phyloP scores from a whole-genome alignment of 1,140 invertebrate genomes.

The Brachionus calyciflorus region DNA sequence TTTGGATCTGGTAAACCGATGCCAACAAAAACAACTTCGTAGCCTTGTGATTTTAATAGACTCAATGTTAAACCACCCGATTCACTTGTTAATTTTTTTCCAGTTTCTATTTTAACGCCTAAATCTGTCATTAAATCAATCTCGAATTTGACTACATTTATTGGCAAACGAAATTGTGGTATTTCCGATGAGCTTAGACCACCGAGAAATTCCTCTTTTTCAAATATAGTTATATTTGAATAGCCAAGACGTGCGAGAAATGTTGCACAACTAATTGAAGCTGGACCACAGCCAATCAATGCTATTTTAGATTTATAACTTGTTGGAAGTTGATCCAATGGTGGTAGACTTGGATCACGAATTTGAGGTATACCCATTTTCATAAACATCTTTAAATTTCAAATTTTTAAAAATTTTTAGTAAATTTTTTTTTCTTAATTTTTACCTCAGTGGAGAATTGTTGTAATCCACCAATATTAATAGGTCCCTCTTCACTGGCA shows the following conservation, averaged over 20 bases:
- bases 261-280: slow-evolving; percentile 92
- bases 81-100: slow-evolving; percentile 35
- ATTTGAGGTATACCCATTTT: slow-evolving; percentile 86
- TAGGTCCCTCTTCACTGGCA: slow-evolving; percentile 90
- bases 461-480: slow-evolving; percentile 96
- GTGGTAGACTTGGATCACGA: slow-evolving; percentile 67
- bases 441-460: slow-evolving; percentile 90
- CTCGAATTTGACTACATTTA: slow-evolving; percentile 87
- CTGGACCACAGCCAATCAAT: slow-evolving; percentile 87
- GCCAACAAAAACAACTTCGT: slow-evolving; percentile 82
- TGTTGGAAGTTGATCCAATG: slow-evolving; percentile 60
- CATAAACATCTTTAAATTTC: slow-evolving; percentile 76
- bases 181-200: slow-evolving; percentile 91
- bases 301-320: slow-evolving; percentile 76
- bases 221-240: slow-evolving; percentile 83
- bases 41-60: slow-evolving; percentile 68
- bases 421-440: slow-evolving; percentile 4
- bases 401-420: slow-evolving; percentile 47
- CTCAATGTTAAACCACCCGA: slow-evolving; percentile 60
- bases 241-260: slow-evolving; percentile 90
- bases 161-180: slow-evolving; percentile 90
- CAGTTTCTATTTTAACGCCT: slow-evolving; percentile 77
- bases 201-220: slow-evolving; percentile 79
- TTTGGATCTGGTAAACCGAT: slow-evolving; percentile 88
- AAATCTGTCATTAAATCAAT: slow-evolving; percentile 83